phyloP scores from a whole-genome alignment of 2,888 invertebrate genomes.

The Drosophila mayaguana region DNA sequence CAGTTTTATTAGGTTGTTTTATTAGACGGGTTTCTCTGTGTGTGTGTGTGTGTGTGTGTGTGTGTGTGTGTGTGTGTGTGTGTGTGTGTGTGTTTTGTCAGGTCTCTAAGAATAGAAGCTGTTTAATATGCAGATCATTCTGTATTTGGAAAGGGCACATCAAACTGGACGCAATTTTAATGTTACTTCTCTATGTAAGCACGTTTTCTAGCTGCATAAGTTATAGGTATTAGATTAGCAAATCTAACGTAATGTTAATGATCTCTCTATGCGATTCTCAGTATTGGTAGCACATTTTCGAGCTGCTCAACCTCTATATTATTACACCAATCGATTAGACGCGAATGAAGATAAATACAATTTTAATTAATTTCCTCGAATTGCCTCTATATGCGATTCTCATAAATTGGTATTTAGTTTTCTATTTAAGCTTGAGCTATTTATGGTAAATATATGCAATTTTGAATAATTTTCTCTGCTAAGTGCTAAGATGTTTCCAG shows the following conservation, averaged over 20 bases:
- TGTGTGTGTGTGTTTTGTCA: background rate
- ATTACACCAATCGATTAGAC: background rate
- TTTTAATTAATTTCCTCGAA: background rate
- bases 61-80: background rate
- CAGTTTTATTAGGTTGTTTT: constrained; percentile 67
- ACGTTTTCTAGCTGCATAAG: background rate
- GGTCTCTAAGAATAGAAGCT: constrained; percentile 16
- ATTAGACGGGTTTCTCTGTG: constrained; percentile 63
- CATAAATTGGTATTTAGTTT: background rate
- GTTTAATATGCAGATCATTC: constrained; percentile 57
- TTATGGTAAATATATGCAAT: background rate
- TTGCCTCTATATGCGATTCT: background rate
- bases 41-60: background rate
- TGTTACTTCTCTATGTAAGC: background rate
- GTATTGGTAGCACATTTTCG: background rate
- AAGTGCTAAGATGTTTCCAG: too few relatives aligned
- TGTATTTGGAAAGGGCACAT: constrained; percentile 48
- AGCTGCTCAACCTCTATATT: background rate
- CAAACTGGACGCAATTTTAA: constrained; percentile 6
- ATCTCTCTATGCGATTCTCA: background rate
- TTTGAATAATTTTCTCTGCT: background rate
- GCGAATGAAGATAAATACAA: too few relatives aligned
- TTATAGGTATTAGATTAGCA: background rate
- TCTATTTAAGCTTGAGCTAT: background rate
- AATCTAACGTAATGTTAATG: background rate